Conservation (phyloP, 2,888 invertebrate genomes). For the Oxystoma pomonae region DNA sequence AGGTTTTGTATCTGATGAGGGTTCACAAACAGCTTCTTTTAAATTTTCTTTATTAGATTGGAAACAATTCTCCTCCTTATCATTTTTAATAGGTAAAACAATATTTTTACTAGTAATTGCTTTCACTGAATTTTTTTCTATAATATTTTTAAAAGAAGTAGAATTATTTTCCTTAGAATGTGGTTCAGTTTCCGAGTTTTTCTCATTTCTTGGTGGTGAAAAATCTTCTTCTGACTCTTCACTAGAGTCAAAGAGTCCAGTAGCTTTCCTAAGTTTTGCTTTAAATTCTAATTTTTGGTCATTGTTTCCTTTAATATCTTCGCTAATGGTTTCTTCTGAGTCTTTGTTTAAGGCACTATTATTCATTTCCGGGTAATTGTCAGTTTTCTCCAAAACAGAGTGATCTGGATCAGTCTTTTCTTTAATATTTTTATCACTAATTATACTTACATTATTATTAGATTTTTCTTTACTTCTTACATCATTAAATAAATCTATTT, state of each 20-base stretch:
- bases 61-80: neutral
- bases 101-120: neutral
- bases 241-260: neutral
- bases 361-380: neutral
- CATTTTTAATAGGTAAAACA: too few species aligned
- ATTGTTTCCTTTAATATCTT: neutral
- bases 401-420: neutral
- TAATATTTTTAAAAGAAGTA: neutral
- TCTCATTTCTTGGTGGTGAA: neutral
- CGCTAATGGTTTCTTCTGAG: neutral
- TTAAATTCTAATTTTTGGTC: neutral
- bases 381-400: neutral
- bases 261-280: neutral
- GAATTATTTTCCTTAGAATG: neutral
- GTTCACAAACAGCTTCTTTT: neutral
- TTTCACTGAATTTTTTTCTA: too few species aligned
- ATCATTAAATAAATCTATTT: neutral
- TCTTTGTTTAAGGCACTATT: neutral
- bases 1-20: neutral
- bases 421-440: neutral
- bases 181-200: neutral
- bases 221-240: neutral
- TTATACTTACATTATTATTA: neutral
- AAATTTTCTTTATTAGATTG: too few species aligned
- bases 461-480: neutral